These are phyloP conservation scores for Xiphias gladius DNA, from an alignment of 2,113 vertebrate genomes.

Conservation along the genomic window DNA sequence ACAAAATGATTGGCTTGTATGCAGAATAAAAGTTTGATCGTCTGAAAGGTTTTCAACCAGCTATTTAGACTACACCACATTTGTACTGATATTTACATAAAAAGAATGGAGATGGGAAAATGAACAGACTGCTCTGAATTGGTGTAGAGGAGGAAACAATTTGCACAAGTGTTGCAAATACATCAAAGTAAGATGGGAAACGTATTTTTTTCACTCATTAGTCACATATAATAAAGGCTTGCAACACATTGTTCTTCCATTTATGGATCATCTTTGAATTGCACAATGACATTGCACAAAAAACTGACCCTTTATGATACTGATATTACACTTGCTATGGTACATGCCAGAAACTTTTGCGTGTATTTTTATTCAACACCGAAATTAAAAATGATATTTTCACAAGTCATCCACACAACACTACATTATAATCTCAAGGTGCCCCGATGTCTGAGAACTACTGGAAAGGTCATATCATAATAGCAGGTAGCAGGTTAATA, in stretches of 20 bases:
- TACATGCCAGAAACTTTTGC: slow-evolving; percentile 18
- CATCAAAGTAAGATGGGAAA: neutral
- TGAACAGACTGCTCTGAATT: neutral
- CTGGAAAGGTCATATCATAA: slow-evolving; percentile 67
- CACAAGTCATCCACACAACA: slow-evolving; percentile 39
- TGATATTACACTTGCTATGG: neutral
- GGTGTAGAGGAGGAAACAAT: slow-evolving; percentile 1
- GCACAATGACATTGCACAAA: neutral
- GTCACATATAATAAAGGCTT: neutral
- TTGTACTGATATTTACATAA: slow-evolving; percentile 5
- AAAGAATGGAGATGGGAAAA: neutral
- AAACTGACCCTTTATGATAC: slow-evolving; percentile 7
- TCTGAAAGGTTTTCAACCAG: slow-evolving; percentile 23
- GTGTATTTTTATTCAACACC: slow-evolving; percentile 31
- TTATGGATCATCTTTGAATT: slow-evolving; percentile 13
- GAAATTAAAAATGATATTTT: slow-evolving; percentile 32
- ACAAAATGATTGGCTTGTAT: slow-evolving; percentile 3
- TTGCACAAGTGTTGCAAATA: slow-evolving; percentile 14
- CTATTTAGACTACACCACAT: neutral
- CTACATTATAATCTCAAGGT: slow-evolving; percentile 66
- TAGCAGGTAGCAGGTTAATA: too few species aligned
- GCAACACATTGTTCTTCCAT: slow-evolving; percentile 23
- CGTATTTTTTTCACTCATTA: slow-evolving; percentile 30
- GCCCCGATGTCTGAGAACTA: slow-evolving; percentile 52
- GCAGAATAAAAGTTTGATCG: neutral